Evolutionary conservation across 1,140 invertebrate genomes (phyloP).

Genomic region (Acromyrmex echinatior): DNA sequence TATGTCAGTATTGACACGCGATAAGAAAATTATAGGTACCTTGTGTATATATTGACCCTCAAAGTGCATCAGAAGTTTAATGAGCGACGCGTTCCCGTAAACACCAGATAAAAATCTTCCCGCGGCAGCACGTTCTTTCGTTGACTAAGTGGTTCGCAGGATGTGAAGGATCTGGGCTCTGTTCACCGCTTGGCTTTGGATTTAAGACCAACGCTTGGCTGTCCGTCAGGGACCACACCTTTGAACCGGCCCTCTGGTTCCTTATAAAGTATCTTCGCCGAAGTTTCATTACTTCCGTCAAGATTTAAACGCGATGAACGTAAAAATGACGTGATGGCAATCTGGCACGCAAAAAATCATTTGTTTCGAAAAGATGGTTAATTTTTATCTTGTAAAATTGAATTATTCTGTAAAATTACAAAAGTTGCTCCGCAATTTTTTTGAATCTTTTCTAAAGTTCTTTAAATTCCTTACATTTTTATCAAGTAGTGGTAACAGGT

Average conservation of each 20-base stretch:
- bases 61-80: conserved; percentile 68
- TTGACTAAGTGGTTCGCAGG: conserved; percentile 78
- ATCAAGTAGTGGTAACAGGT: not conserved
- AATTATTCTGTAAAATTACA: not conserved
- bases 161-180: conserved; percentile 71
- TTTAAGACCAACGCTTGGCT: conserved; percentile 72
- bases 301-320: conserved; percentile 20
- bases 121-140: conserved; percentile 70
- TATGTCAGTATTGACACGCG: conserved; percentile 41
- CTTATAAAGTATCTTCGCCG: conserved; percentile 52
- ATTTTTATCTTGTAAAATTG: not conserved
- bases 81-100: conserved; percentile 60
- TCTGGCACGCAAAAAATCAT: not conserved
- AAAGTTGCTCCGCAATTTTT: not conserved
- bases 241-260: conserved; percentile 69
- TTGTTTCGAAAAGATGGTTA: not conserved
- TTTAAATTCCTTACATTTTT: not conserved
- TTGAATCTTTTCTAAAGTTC: too few species aligned
- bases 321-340: not conserved
- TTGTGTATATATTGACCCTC: conserved; percentile 34
- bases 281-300: conserved; percentile 52
- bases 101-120: conserved; percentile 73
- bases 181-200: conserved; percentile 68
- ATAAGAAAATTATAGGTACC: conserved; percentile 58
- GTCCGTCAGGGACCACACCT: conserved; percentile 78